These are phyloP conservation scores for Sylvietta virens DNA, from an alignment of 2,113 vertebrate genomes.

Conservation along the genomic window DNA sequence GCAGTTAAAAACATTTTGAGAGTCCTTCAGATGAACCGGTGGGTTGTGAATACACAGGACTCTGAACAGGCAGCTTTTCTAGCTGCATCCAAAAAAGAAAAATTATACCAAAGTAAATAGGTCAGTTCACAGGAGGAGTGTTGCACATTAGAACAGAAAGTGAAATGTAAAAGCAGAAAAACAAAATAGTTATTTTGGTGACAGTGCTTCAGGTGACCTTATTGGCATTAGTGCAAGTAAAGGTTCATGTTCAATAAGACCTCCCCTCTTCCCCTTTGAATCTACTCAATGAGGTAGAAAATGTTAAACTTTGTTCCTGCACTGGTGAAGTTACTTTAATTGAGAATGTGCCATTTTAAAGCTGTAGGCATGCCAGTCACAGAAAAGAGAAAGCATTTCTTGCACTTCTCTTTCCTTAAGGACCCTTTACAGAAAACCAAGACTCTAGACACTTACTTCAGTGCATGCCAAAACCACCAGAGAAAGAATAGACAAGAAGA, in stretches of 20 bases:
- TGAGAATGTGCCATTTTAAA: neutral
- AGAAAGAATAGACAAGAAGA: neutral
- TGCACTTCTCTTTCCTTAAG: neutral
- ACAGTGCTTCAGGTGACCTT: neutral
- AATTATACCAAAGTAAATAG: slow-evolving; percentile 10
- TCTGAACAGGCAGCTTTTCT: neutral
- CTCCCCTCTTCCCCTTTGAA: neutral
- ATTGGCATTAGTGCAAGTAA: slow-evolving; percentile 10
- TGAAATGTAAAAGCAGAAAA: neutral
- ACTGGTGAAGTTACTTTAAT: slow-evolving; percentile 6
- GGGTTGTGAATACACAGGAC: neutral
- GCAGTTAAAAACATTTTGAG: neutral
- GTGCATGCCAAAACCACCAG: neutral
- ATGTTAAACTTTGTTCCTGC: neutral
- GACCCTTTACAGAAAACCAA: neutral
- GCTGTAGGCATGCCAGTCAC: neutral
- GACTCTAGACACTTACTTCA: neutral
- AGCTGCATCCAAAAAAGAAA: neutral
- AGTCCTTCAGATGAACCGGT: neutral
- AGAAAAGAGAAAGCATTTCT: neutral
- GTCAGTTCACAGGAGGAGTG: neutral
- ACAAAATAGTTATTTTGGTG: neutral
- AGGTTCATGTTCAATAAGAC: neutral
- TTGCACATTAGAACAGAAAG: neutral
- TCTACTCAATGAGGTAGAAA: slow-evolving; percentile 14